Base-by-base conservation (phyloP, 2,797 vertebrate genomes). In the Spinus olivaceus region DNA sequence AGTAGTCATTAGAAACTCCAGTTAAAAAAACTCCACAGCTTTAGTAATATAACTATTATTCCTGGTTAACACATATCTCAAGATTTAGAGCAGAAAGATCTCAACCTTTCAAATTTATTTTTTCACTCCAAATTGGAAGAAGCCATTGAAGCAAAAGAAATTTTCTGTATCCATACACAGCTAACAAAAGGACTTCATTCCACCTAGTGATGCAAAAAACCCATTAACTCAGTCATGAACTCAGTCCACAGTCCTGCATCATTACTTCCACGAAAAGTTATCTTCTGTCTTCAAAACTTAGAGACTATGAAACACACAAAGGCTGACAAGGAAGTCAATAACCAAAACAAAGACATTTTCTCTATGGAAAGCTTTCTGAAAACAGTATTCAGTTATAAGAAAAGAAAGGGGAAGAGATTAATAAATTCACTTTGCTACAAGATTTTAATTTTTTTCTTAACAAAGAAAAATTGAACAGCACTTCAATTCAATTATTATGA, bases 271-370 rank as follows among this genome's bases (percentile, higher is more conserved):
- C 85, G 94, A 95, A 92, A 97, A 32, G 51, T 91, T 91, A 94
- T 81, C 39, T 94, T 96, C 57, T 53, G 20, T 88, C 78, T 93
- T 23, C 44, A 93, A 86, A 98, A 89, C 24, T 94, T 91, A 59
- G 95, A 60, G 61, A 81, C 65, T 88, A 94, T 86, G 86, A 94
- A 95, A 90, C 73, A 92, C 28, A 97, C 27, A 81, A 97, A 92
- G 22, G 94, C 53, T 61, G 64, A 97, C 92, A 16, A 97, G 88
- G 56, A 97, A 84, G 69, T 49, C 23, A 92, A 96, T 94, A 82
- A 82, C 39, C 72, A 97, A 79, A 91, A 27, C 42, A 95, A 97
- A 86, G 60, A 81, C 24, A 28, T 86, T 78, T 76, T 96, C 92
- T 79, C 85, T 76, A 79, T 73, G 84, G 63, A 93, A 69, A 76